These are phyloP conservation scores for Brachyistius frenatus DNA, from an alignment of 2,113 vertebrate genomes.

Conservation along the genomic window DNA sequence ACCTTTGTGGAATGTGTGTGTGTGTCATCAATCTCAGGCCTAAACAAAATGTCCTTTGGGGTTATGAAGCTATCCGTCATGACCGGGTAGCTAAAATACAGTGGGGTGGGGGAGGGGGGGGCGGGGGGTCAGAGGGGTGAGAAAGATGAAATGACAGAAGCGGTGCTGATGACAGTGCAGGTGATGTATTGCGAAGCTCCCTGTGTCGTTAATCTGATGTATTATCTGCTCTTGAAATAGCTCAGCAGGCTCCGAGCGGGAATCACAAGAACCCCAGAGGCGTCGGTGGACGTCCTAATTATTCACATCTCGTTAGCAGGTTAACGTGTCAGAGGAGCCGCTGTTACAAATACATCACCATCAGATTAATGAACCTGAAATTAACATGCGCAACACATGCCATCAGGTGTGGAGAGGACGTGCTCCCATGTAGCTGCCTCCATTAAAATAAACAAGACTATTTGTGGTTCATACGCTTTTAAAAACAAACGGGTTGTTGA, in stretches of 20 bases:
- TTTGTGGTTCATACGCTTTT: too few species aligned
- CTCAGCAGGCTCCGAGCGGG: neutral
- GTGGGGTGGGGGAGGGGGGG: neutral
- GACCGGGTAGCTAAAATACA: neutral
- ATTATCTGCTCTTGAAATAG: neutral
- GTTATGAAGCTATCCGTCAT: constrained; percentile 41
- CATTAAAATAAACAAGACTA: too few species aligned
- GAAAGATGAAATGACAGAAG: constrained; percentile 21
- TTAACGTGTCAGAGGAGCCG: constrained; percentile 28
- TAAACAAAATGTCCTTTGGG: constrained; percentile 28
- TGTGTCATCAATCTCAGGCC: constrained; percentile 29
- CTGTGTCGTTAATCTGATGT: constrained; percentile 34
- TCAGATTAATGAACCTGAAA: constrained; percentile 16
- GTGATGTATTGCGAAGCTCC: constrained; percentile 31
- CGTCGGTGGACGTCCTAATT: neutral
- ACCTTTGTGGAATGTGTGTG: constrained; percentile 1
- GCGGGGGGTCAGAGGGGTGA: neutral
- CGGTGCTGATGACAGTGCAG: constrained; percentile 13
- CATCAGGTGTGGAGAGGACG: too few species aligned
- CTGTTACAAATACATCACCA: constrained; percentile 14
- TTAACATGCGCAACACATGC: neutral
- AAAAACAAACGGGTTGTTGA: too few species aligned
- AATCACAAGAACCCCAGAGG: neutral
- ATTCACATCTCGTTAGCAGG: constrained; percentile 1
- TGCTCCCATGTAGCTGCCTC: too few species aligned